Percentiles rank a stretch among this genome's conserved stretches.
phyloP scores from a whole-genome alignment of 2,888 invertebrate species.

The Xylota sylvarum region DNA sequence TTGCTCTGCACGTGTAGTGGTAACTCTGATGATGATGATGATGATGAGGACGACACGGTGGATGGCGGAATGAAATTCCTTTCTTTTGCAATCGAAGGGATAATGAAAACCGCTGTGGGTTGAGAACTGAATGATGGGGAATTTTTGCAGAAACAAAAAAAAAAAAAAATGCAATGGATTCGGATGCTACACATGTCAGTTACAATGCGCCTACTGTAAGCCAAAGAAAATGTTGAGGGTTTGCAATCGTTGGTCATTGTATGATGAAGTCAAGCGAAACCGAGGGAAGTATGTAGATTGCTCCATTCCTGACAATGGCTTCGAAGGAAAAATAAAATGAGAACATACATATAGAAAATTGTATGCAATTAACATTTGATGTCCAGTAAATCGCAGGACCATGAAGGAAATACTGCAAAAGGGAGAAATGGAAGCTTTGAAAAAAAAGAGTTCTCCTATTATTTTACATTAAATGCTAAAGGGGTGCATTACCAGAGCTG shows the following conservation, averaged over 20 bases:
- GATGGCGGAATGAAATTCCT: slow-evolving; percentile 41
- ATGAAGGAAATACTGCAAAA: slow-evolving; percentile 22
- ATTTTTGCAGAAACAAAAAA: too few species aligned
- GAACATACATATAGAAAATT: neutral
- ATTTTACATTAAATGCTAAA: neutral
- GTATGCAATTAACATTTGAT: slow-evolving; percentile 44
- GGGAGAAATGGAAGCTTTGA: neutral
- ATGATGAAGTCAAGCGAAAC: slow-evolving; percentile 64
- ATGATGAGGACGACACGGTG: neutral
- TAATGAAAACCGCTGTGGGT: slow-evolving; percentile 33
- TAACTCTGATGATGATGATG: slow-evolving; percentile 12
- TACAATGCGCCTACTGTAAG: slow-evolving; percentile 2
- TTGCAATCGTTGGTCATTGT: slow-evolving; percentile 48
- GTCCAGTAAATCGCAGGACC: slow-evolving; percentile 53
- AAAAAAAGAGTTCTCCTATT: slow-evolving; percentile 16
- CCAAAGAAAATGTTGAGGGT: slow-evolving; percentile 15
- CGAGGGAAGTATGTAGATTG: slow-evolving; percentile 5
- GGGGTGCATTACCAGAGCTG: neutral
- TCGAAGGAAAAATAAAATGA: neutral
- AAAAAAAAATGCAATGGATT: too few species aligned
- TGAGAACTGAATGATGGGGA: slow-evolving; percentile 3
- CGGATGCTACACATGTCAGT: slow-evolving; percentile 24
- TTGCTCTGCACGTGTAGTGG: slow-evolving; percentile 31
- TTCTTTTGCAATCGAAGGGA: slow-evolving; percentile 56
- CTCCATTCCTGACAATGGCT: slow-evolving; percentile 11